Evolutionary conservation across 1,140 invertebrate species (phyloP), one percentile per base, ranked within the genome.

Genomic region (Lysiphlebus fabarum): DNA sequence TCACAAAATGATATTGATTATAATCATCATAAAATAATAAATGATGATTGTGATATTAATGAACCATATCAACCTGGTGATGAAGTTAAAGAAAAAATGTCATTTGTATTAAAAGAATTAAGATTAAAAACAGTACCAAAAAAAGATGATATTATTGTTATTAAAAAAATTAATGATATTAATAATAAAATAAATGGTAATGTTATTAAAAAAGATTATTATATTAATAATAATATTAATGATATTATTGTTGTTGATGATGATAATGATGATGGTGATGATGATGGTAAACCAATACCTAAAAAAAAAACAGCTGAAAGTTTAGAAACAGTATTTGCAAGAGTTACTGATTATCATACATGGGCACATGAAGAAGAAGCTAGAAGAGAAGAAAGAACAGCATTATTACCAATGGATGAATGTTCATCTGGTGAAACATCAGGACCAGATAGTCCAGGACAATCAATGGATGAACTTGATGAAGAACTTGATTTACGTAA

Each of bases 401-500:
- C 61, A 2, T 42, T 64, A 66, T 76, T 70, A 68, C 72, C 59
- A 11, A 68, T 60, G 68, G 76, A 51, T 38, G 49, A 80, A 57
- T 73, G 70, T 34, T 90, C 89, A 11, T 93, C 91, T 0, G 90
- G 91, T 33, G 90, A 89, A 67, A 94, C 92, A 7, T 92, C 90
- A 8, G 91, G 91, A 1, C 91, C 91, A 0, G 92, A 94, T 66
- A 91, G 88, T 73, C 90, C 91, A 2, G 82, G 84, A 26, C 83
- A 86, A 48, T 89, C 87, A 65, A 83, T 84, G 61, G 88, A 90
- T 62, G 87, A 90, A 65, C 14, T 64, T 55, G 70, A 73, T 12
- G 67, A 75, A 53, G 67, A 71, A 14, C 59, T 73, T 41, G 68
- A 76, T 14, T 51, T 73, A 17, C 67, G 62, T 33, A 72, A 69